Conservation (phyloP, 2,888 invertebrate genomes). For the Idaea dimidiata region DNA sequence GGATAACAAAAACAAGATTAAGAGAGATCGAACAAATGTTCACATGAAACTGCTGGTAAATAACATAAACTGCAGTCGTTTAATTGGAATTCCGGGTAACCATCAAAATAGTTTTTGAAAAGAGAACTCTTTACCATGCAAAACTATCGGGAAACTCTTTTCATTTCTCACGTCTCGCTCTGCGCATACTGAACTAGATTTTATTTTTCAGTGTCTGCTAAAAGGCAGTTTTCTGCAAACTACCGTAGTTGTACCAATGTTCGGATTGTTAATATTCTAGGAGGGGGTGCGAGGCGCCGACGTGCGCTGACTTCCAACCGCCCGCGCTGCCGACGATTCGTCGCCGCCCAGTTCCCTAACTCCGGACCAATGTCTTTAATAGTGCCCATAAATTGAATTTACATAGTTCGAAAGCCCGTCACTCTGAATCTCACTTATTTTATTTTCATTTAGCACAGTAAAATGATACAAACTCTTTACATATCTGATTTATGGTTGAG, state of each 20-base stretch:
- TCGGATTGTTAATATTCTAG: constrained; percentile 56
- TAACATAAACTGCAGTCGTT: background rate
- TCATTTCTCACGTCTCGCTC: constrained; percentile 36
- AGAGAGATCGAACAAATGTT: background rate
- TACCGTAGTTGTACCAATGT: constrained; percentile 35
- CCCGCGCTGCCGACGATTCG: constrained; percentile 32
- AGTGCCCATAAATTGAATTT: constrained; percentile 67
- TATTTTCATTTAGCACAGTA: too few relatives aligned
- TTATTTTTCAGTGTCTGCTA: constrained; percentile 58
- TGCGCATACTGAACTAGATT: constrained; percentile 39
- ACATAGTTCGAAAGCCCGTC: constrained; percentile 21
- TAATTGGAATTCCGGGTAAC: constrained; percentile 22
- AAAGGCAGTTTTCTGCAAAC: constrained; percentile 57
- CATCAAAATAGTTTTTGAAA: constrained; percentile 23
- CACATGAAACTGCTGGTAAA: background rate
- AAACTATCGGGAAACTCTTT: constrained; percentile 36
- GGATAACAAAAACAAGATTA: background rate
- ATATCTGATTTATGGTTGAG: too few relatives aligned
- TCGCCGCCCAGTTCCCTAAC: background rate
- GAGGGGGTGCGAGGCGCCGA: constrained; percentile 37
- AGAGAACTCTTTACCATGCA: constrained; percentile 30
- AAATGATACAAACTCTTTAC: too few relatives aligned
- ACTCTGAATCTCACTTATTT: background rate
- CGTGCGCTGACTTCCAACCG: constrained; percentile 37
- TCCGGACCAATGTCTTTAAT: constrained; percentile 62